Base-by-base conservation (phyloP, 2,113 vertebrate species). In the Xenus cinereus region DNA sequence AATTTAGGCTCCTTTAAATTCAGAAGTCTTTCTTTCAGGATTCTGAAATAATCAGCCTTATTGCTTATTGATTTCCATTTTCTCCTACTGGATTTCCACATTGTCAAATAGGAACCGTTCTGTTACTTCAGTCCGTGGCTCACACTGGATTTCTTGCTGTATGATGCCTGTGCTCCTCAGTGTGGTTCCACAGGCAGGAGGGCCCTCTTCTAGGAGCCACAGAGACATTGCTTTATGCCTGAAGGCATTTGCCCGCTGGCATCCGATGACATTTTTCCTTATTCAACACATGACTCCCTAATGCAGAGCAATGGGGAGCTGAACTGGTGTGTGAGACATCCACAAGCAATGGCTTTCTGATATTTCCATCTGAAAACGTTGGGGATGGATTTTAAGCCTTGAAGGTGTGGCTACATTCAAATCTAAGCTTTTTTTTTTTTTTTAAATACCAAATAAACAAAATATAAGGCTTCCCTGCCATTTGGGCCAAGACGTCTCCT, bases 321-420 rank as follows among this genome's bases (percentile, higher is more conserved):
- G 67, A 56, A 39, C 23, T 3, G 1, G 28, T 53, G 27, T 0
- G 0, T 26, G 41, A 53, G 50, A 19, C 30, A 54, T 69, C n/a
- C 33, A 4, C 33, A 20, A 57, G 12, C 28, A 10, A 15, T 33
- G 28, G 8, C 11, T 56, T 43, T 56, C 24, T 71, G 48, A 7
- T 32, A 9, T 33, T 73, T 73, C 10, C 32, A 59, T 32, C 8
- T 80, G 18, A 57, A 84, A 62, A 76, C 10, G 21, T 28, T 41
- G 67, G 20, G 39, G 35, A 16, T 76, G 33, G n/a, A 39, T 84
- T 87, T 88, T 75, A 76, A 63, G 20, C 12, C 33, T 30, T 33
- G 39, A 33, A 39, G 22, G 28, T 56, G 7, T 41, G 51, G 7
- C 7, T 50, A 11, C 30, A 7, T 76, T 80, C 19, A 27, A 23